phyloP scores from a whole-genome alignment of 2,888 invertebrate species.

The Fabriciana adippe region DNA sequence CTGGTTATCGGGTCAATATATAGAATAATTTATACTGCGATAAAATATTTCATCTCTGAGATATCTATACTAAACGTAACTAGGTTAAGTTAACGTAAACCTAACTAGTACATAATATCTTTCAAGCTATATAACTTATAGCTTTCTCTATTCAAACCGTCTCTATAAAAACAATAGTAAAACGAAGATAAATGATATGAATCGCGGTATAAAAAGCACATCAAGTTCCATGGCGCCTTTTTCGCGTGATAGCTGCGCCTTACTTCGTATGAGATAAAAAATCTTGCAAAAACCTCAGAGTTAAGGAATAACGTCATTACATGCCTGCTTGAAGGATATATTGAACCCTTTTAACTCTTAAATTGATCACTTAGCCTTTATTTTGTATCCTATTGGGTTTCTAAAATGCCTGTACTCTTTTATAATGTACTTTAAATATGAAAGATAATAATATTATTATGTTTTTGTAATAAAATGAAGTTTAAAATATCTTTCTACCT shows the following conservation, averaged over 20 bases:
- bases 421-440: too few relatives aligned
- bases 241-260: slow-evolving; percentile 28
- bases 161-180: slow-evolving; percentile 22
- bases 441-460: too few relatives aligned
- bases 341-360: slow-evolving; percentile 57
- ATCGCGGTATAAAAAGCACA: slow-evolving; percentile 30
- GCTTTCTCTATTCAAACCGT: background rate
- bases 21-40: too few relatives aligned
- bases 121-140: slow-evolving; percentile 9
- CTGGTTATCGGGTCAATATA: too few relatives aligned
- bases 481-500: too few relatives aligned
- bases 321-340: slow-evolving; percentile 51
- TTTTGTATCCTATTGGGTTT: too few relatives aligned
- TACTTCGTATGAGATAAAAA: slow-evolving; percentile 26
- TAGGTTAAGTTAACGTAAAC: too few relatives aligned
- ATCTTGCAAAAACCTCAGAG: slow-evolving; percentile 22
- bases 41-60: too few relatives aligned
- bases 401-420: too few relatives aligned
- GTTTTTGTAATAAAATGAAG: too few relatives aligned
- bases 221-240: slow-evolving; percentile 33
- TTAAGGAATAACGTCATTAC: slow-evolving; percentile 16
- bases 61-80: too few relatives aligned
- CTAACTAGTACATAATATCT: background rate
- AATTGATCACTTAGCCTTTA: slow-evolving; percentile 41
- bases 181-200: slow-evolving; percentile 28